Base-by-base conservation (phyloP, 92 coral and sea anemone species). In the Parazoanthus atlanticus region DNA sequence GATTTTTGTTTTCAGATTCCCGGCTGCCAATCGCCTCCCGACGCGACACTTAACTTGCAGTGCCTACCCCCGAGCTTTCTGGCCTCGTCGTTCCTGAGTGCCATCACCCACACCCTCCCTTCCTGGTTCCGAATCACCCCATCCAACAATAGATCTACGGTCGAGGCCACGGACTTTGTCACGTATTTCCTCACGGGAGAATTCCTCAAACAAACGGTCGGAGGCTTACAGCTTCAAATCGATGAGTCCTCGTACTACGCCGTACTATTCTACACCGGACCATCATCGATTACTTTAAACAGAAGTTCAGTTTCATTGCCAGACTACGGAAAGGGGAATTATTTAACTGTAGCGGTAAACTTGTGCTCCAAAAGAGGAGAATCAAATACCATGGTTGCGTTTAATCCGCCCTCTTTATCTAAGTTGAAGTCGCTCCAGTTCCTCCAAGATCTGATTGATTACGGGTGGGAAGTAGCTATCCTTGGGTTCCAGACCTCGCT, bases 111-210 rank as follows among this genome's bases (percentile, higher is more conserved):
- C 25, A 91, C 92, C 74, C 86, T 93, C 47, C 98, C 98, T 3
- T 33, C 82, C n/a, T 95, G 98, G 98, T 86, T 95, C 41, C 36
- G 66, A 3, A 61, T 94, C 30, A 65, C 85, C 7, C 86, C 94
- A 0, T 64, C 82, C 3, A 79, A 89, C 66, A 74, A 67, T 5
- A 46, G 81, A 16, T 74, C 88, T 1, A 31, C 49, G 26, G 4
- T 66, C 26, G 72, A 74, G 26, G n/a, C 90, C n/a, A 85, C 89
- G 15, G 98, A 93, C 49, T 69, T 85, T 7, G 88, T 46, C 25
- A 86, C 94, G 2, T 86, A 90, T 81, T 64, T 91, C 72, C 86
- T 94, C 89, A 90, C 85, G 0, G 98, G 98, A 71, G 21, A 40
- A 30, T 61, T 78, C 28, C 90, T 93, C 0, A 88, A 79, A 29